Conservation (phyloP, 2,888 invertebrate species). For the Brachyptera putata region DNA sequence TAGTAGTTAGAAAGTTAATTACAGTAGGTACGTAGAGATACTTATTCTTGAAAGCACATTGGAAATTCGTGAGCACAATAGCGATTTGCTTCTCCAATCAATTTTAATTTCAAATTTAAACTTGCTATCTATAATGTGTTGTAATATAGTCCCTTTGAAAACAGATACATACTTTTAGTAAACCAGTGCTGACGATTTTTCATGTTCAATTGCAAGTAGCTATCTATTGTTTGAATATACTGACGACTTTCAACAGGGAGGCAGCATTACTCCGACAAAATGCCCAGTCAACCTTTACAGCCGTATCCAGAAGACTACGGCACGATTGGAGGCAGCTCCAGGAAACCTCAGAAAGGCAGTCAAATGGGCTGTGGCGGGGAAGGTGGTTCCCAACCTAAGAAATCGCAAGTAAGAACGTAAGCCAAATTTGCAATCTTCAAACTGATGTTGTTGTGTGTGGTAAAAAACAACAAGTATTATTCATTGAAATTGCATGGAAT, state of each 20-base stretch:
- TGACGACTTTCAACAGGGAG: background rate
- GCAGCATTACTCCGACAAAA: conserved; percentile 9
- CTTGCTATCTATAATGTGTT: no score
- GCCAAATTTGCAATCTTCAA: conserved; percentile 36
- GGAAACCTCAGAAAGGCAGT: conserved; percentile 31
- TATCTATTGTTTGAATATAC: background rate
- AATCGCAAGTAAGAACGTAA: conserved; percentile 43
- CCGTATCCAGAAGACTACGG: conserved; percentile 34
- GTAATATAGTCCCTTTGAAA: no score
- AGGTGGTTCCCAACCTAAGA: conserved; percentile 35
- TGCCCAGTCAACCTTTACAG: conserved; percentile 4
- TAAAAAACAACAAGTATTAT: no score
- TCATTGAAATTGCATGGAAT: no score
- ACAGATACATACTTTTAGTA: no score
- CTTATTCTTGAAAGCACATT: no score
- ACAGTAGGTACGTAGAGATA: no score
- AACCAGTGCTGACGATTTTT: background rate
- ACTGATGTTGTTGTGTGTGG: conserved; percentile 20
- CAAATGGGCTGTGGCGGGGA: conserved; percentile 28
- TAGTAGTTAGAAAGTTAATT: no score
- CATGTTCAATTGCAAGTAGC: background rate
- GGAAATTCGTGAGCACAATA: no score
- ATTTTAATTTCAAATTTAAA: no score
- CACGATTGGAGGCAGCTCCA: conserved; percentile 33
- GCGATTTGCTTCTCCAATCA: no score